phyloP scores from a whole-genome alignment of 2,888 invertebrate species.

The Frankliniella intonsa region DNA sequence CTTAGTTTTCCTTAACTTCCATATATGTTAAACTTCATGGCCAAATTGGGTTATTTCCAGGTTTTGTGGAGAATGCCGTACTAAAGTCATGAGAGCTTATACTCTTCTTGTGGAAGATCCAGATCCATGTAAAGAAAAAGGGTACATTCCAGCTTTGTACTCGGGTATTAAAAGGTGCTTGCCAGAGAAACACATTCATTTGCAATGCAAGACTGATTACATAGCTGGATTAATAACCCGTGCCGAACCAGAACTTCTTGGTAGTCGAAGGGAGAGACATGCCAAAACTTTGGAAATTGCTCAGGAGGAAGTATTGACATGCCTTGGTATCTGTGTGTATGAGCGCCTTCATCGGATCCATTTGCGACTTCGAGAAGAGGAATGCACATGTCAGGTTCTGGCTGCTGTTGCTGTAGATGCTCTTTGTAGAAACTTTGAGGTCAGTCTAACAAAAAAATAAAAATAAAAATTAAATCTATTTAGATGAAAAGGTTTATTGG shows the following conservation, averaged over 20 bases:
- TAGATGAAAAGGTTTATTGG: background rate
- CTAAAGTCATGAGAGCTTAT: slow-evolving; percentile 83
- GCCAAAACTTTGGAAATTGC: slow-evolving; percentile 96
- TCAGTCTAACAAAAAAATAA: slow-evolving; percentile 37
- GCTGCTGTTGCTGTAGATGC: slow-evolving; percentile 85
- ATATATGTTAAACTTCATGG: no score
- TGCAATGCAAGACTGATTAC: slow-evolving; percentile 82
- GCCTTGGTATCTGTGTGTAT: slow-evolving; percentile 88
- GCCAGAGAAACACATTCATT: slow-evolving; percentile 80
- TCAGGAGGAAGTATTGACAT: slow-evolving; percentile 92
- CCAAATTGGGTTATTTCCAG: slow-evolving; percentile 42
- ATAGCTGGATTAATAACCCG: slow-evolving; percentile 81
- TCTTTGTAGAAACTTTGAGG: slow-evolving; percentile 79
- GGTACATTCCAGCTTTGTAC: slow-evolving; percentile 81
- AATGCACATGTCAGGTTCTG: slow-evolving; percentile 89
- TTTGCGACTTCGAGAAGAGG: slow-evolving; percentile 81
- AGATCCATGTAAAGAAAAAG: slow-evolving; percentile 80
- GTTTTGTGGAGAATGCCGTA: slow-evolving; percentile 89
- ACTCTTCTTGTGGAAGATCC: slow-evolving; percentile 78
- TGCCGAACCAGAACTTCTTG: slow-evolving; percentile 87
- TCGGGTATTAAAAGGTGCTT: slow-evolving; percentile 82
- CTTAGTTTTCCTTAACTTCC: no score
- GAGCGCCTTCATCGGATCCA: slow-evolving; percentile 84
- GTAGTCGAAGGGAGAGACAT: slow-evolving; percentile 83
- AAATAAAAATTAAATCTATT: background rate